Conservation (phyloP, 2,113 vertebrate genomes). For the Oostethus manadensis region DNA sequence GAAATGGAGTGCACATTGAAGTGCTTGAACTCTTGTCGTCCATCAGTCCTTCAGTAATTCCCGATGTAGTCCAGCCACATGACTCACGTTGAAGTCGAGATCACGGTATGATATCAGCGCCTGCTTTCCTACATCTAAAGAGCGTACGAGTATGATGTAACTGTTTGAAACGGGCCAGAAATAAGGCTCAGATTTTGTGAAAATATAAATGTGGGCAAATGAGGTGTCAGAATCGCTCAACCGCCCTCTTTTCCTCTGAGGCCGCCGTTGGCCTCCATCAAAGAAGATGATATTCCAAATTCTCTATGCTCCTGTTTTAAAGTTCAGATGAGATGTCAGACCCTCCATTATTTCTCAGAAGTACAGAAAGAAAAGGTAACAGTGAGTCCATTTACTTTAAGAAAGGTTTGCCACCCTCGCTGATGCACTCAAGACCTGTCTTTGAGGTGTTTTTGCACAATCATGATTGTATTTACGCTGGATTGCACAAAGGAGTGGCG, state of each 20-base stretch:
- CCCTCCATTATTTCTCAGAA: neutral
- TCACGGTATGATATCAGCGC: conserved; percentile 3
- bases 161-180: conserved; percentile 3
- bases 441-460: neutral
- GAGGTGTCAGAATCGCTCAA: conserved; percentile 10
- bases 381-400: neutral
- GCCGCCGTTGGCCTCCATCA: conserved; percentile 10
- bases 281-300: conserved; percentile 5
- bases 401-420: neutral
- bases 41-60: neutral
- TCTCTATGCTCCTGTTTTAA: neutral
- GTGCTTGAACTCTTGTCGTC: neutral
- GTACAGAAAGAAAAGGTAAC: neutral
- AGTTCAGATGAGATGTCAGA: neutral
- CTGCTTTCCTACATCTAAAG: neutral
- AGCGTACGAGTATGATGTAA: conserved; percentile 9
- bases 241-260: conserved; percentile 6
- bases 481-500: neutral
- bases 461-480: neutral
- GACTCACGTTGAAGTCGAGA: conserved; percentile 6
- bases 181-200: neutral
- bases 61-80: neutral
- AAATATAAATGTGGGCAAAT: conserved; percentile 8
- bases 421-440: conserved; percentile 2
- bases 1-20: too few species aligned